Evolutionary conservation across 2,113 vertebrate species (phyloP).

Genomic region (Camelus dromedarius): DNA sequence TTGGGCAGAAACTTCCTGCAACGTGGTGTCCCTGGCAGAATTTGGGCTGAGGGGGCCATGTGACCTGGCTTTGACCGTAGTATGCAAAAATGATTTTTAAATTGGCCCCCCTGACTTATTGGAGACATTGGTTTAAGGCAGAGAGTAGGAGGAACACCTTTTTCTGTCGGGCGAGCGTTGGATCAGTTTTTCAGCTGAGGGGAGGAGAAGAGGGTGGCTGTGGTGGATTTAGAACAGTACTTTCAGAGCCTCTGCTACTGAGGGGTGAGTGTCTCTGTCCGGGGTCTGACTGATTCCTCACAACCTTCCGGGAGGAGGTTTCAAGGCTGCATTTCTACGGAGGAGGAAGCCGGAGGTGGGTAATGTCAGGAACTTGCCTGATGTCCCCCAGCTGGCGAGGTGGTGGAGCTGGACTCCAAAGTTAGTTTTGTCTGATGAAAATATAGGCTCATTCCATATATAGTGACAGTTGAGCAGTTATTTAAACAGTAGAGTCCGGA

Average conservation of each 20-base stretch:
- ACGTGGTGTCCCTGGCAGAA: neutral
- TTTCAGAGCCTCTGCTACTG: neutral
- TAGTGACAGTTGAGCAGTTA: neutral
- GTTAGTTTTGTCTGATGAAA: neutral
- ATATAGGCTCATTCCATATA: neutral
- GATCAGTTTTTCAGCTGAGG: neutral
- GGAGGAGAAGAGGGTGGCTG: neutral
- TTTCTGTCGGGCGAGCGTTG: neutral
- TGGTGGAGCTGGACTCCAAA: neutral
- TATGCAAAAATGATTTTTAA: conserved; percentile 6
- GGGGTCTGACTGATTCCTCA: neutral
- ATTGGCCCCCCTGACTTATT: neutral
- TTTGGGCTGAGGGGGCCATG: neutral
- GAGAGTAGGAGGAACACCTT: neutral
- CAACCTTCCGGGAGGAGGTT: neutral
- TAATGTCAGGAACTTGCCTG: neutral
- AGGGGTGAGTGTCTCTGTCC: fast-evolving
- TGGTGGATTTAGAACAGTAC: neutral
- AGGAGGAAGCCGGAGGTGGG: neutral
- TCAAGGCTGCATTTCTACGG: neutral
- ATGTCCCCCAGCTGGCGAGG: neutral
- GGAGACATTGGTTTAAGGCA: neutral
- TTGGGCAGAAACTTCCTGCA: neutral
- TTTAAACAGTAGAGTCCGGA: neutral
- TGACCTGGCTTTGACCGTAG: neutral